Conservation (phyloP, 2,113 vertebrate species). For the Apistogramma diplotaenia region DNA sequence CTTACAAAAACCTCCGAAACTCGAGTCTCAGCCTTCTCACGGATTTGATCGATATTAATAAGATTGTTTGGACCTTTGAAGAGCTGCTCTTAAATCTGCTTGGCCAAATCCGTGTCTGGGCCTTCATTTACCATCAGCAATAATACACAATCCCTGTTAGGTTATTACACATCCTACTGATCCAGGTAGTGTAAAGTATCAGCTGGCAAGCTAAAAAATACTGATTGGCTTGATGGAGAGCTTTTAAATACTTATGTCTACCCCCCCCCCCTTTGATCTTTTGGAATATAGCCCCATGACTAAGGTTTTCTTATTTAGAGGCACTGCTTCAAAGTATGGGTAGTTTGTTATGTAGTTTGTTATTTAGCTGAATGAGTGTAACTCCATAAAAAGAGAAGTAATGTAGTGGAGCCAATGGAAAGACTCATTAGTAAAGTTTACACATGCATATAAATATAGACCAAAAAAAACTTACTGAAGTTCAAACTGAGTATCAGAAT, state of each 20-base stretch:
- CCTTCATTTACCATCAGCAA: not conserved
- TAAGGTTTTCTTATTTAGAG: not conserved
- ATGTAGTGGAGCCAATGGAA: not conserved
- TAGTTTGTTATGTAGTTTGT: not conserved
- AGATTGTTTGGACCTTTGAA: not conserved
- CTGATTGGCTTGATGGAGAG: constrained; percentile 7
- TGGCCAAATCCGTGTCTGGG: not conserved
- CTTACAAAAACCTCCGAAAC: constrained; percentile 30
- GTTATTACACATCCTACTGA: constrained; percentile 40
- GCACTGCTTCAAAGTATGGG: not conserved
- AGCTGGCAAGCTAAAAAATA: constrained; percentile 6
- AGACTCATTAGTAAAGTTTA: not conserved
- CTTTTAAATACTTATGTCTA: not conserved
- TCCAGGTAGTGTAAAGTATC: constrained; percentile 54
- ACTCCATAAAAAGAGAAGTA: not conserved
- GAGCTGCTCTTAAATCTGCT: not conserved
- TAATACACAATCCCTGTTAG: constrained; percentile 10
- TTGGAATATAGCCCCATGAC: not conserved
- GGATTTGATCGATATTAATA: constrained; percentile 27
- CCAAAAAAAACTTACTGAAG: not conserved
- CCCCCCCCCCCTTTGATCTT: not conserved
- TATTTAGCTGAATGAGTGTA: not conserved
- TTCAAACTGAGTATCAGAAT: not conserved
- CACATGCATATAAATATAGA: not conserved
- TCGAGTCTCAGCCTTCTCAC: not conserved